Evolutionary conservation across 2,113 vertebrate species (phyloP).

Genomic region (Syngnathus typhle): DNA sequence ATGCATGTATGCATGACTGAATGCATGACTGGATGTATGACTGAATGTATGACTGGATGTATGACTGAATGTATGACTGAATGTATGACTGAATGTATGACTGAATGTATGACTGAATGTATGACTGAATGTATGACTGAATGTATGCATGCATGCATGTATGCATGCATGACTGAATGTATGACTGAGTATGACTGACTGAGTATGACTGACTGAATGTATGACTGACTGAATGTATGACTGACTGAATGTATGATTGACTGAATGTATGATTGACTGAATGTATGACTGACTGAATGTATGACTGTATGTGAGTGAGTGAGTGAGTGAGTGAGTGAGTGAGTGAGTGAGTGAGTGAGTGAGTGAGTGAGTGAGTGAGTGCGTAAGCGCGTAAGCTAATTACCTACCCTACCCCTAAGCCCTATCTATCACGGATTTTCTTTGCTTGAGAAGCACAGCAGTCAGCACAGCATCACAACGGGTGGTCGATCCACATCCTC

Average conservation of each 20-base stretch:
- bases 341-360: background rate
- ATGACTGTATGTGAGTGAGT: conserved; percentile 2
- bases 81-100: too few species aligned
- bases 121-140: too few species aligned
- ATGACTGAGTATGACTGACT: too few species aligned
- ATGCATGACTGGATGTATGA: too few species aligned
- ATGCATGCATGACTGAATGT: too few species aligned
- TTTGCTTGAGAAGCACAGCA: conserved; percentile 42
- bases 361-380: conserved; percentile 59
- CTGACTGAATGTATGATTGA: conserved; percentile 19
- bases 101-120: too few species aligned
- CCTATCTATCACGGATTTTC: conserved; percentile 26
- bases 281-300: conserved; percentile 20
- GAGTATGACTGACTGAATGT: conserved; percentile 1
- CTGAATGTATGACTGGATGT: too few species aligned
- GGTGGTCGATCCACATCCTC: conserved; percentile 64
- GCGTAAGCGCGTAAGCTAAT: too few species aligned
- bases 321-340: conserved; percentile 23
- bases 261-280: background rate
- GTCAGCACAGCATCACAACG: conserved; percentile 63
- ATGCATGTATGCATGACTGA: too few species aligned
- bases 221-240: conserved; percentile 6
- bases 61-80: too few species aligned
- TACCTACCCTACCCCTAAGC: conserved; percentile 23
- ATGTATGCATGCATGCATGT: too few species aligned